Evolutionary conservation across 1,140 invertebrate genomes (phyloP).

Genomic region (Macrobrachium nipponense): DNA sequence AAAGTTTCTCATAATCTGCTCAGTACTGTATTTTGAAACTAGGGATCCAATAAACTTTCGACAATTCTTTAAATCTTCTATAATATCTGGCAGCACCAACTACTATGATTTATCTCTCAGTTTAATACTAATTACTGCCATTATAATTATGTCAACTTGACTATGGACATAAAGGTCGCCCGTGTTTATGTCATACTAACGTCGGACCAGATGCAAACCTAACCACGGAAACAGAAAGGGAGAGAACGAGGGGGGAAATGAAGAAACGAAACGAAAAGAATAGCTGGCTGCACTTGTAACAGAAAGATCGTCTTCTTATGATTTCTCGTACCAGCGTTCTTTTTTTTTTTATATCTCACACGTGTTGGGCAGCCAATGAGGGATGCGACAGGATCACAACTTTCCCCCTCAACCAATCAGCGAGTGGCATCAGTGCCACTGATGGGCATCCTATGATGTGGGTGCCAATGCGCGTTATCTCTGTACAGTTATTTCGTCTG

Average conservation of each 20-base stretch:
- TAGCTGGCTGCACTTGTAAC: not conserved
- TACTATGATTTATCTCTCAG: no score
- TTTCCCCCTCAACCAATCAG: slow-evolving; percentile 28
- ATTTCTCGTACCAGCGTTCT: not conserved
- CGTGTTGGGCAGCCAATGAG: slow-evolving; percentile 19
- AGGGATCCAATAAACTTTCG: no score
- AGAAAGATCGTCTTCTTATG: not conserved
- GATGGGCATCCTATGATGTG: not conserved
- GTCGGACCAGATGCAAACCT: not conserved
- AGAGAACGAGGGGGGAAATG: not conserved
- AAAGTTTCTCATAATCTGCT: no score
- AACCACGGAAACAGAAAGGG: not conserved
- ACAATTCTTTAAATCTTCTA: no score
- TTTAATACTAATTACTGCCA: not conserved
- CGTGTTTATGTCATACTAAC: no score
- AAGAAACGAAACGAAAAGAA: not conserved
- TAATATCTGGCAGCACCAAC: no score
- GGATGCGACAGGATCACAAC: not conserved
- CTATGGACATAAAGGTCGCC: not conserved
- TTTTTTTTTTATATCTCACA: not conserved
- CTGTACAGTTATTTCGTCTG: no score
- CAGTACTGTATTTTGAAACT: no score
- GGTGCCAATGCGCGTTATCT: slow-evolving; percentile 1
- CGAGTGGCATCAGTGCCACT: slow-evolving; percentile 3
- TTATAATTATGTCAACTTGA: not conserved